A percentile compares a stretch with the other conserved stretches of the same genome.
phyloP scores from a whole-genome alignment of 1,140 invertebrate species.

The Cryptotermes secundus region DNA sequence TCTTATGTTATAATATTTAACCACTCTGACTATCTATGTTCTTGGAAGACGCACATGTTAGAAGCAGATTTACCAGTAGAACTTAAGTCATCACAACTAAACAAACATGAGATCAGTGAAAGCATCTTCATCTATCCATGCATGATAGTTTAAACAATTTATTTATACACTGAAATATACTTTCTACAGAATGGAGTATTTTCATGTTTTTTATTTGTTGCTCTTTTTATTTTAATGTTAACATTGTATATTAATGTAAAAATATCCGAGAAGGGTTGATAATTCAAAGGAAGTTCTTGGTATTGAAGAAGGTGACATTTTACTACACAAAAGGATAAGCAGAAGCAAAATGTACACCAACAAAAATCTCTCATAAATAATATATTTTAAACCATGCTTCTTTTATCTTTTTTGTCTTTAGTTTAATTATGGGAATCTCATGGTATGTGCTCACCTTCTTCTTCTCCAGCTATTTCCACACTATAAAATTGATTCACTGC shows the following conservation, averaged over 20 bases:
- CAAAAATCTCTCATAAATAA: no score
- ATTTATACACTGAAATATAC: background rate
- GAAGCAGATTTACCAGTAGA: background rate
- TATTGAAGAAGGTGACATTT: constrained; percentile 3
- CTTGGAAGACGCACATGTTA: background rate
- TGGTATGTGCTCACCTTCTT: constrained; percentile 1
- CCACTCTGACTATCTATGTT: background rate
- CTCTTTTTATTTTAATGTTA: background rate
- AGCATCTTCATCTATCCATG: background rate
- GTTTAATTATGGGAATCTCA: background rate
- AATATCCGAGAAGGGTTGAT: background rate
- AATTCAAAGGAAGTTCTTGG: background rate
- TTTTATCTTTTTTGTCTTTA: background rate
- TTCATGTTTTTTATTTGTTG: background rate
- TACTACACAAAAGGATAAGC: background rate
- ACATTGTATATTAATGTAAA: background rate
- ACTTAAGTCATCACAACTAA: background rate
- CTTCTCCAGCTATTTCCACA: background rate
- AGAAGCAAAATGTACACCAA: no score
- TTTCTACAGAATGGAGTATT: background rate
- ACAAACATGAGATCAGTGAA: background rate
- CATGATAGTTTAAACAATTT: background rate
- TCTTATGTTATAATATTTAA: background rate
- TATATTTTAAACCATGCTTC: no score
- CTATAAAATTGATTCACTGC: background rate